Evolutionary conservation across 2,113 vertebrate species (phyloP).

Genomic region (Arizona elegans): DNA sequence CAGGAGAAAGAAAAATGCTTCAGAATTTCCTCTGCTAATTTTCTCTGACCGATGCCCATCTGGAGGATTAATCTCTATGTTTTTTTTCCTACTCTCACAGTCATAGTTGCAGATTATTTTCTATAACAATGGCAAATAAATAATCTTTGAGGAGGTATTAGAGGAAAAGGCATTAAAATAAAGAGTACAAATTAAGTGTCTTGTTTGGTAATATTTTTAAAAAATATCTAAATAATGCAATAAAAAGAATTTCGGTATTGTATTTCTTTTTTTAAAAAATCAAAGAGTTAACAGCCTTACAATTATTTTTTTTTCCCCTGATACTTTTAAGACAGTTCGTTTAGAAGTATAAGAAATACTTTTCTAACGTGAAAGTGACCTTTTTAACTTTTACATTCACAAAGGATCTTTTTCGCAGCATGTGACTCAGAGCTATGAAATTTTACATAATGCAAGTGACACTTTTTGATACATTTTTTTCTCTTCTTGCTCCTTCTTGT

Average conservation of each 20-base stretch:
- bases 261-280: not conserved
- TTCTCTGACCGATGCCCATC: not conserved
- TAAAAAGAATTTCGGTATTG: constrained; percentile 31
- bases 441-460: constrained; percentile 48
- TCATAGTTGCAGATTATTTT: not conserved
- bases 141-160: not conserved
- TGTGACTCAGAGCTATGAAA: constrained; percentile 41
- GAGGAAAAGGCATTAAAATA: not conserved
- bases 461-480: constrained; percentile 46
- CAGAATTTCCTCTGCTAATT: not conserved
- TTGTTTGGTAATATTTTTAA: not conserved
- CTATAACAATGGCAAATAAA: constrained; percentile 21
- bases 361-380: constrained; percentile 24
- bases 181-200: constrained; percentile 41
- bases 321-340: constrained; percentile 48
- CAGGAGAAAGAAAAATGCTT: not conserved
- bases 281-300: constrained; percentile 24
- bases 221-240: not conserved
- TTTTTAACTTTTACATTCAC: constrained; percentile 43
- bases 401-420: constrained; percentile 28
- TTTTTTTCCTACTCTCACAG: constrained; percentile 3
- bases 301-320: not conserved
- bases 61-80: not conserved
- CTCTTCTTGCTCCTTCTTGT: constrained; percentile 46
- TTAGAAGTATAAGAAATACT: constrained; percentile 43